Evolutionary conservation across 2,113 vertebrate species (phyloP), one percentile per base, ranked within the genome.

Genomic region (Orientallactaga bullata): DNA sequence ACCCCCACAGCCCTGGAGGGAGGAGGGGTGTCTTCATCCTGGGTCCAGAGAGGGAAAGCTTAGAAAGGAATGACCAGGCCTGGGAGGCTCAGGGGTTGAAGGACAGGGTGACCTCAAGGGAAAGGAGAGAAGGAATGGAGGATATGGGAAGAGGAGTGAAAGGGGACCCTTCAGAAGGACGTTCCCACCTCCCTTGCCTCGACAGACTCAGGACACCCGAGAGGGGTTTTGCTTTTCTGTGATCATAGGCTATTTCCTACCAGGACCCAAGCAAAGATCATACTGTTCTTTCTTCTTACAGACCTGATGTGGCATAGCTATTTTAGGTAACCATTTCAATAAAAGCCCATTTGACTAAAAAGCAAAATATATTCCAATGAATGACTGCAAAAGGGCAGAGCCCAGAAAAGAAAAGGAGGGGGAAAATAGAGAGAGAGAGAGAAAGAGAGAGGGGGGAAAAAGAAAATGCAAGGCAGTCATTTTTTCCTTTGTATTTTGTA

Each of bases 281-380:
- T 37, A n/a, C 96, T 97, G 97, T 97, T 98, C 98, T 97, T 96
- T 97, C 96, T 97, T 94, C 97, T 96, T 93, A 96, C 73, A 97
- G 96, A 98, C 97, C 96, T 97, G 97, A 98, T 96, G 97, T 96
- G 97, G 97, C 96, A 23, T 93, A 96, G 97, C 97, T 98, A 98
- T 98, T 98, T 98, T 95, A 97, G 97, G 98, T 97, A 97, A 97
- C 96, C 96, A 96, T 98, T 98, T 98, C 98, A 98, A 98, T 98
- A 98, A 98, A 98, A 98, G 97, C 97, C 98, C 98, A 98, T 98
- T 98, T 98, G 98, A 98, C 97, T 98, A 98, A 98, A n/a, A 98
- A 98, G 97, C 97, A 98, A 98, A 97, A 98, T 98, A 98, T 98
- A 98, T 97, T 98, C 97, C 93, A 94, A 91, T 24, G 82, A 98